Base-by-base conservation (phyloP, 2,797 vertebrate genomes). In the Hippoglossus hippoglossus region DNA sequence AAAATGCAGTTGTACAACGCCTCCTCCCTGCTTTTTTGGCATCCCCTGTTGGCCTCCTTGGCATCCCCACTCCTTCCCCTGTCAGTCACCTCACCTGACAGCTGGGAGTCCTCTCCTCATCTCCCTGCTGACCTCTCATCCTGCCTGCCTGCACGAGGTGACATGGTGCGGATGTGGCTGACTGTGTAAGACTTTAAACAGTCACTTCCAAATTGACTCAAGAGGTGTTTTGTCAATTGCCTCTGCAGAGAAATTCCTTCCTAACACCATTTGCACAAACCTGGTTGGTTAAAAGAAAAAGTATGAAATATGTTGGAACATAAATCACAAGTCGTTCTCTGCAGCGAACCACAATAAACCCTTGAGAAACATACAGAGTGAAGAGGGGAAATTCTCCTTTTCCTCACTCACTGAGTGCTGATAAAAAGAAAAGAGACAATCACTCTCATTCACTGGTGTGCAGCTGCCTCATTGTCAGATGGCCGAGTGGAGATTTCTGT, bases 391-490 rank as follows among this genome's bases (percentile, higher is more conserved):
- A 82, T 84, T 80, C 68, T 73, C 71, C 47, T 47, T 79, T 69
- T 77, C 63, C 68, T 77, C 68, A 53, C 66, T 80, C 63, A 50
- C 71, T 73, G 31, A 76, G 68, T 83, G 74, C 80, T 83, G 86
- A 91, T 87, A 88, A 83, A 85, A 81, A 84, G 84, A 79, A 79
- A 88, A 81, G 84, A 85, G 92, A 87, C 88, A 87, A 93, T 90
- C 87, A 87, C 73, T 61, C 50, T 87, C 84, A 87, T 90, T 93
- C 92, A 96, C 89, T 93, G 94, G 92, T 92, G 94, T 95, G 96
- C 96, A 97, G 96, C 96, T 96, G 96, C 89, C 91, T 79, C 80
- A 74, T 70, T 90, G 88, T 89, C 79, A 69, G 79, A 69, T 47
- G 68, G 74, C 61, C 2, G 71, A 86, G 84, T 63, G 76, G 76